phyloP scores from a whole-genome alignment of 2,797 vertebrate species.

The Cossypha niveicapilla region DNA sequence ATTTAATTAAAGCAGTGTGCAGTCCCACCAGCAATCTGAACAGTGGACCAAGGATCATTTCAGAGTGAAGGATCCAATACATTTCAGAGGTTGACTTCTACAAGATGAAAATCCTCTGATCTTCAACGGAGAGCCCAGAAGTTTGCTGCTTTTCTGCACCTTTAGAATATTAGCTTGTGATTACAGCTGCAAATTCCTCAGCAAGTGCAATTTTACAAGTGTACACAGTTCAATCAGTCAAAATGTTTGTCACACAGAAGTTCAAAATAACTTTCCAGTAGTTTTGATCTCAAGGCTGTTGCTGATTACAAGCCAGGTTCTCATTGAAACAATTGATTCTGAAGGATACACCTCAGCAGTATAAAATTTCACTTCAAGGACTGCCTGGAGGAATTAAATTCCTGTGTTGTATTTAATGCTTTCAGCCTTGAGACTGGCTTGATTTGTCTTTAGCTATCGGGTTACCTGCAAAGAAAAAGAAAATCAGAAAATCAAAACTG shows the following conservation, averaged over 20 bases:
- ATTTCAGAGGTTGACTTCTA: conserved; percentile 47
- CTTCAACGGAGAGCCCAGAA: conserved; percentile 6
- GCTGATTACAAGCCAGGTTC: conserved; percentile 53
- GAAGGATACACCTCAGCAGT: conserved; percentile 29
- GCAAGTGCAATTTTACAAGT: conserved; percentile 59
- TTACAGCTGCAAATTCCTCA: conserved; percentile 49
- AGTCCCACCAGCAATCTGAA: conserved; percentile 59
- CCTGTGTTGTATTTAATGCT: conserved; percentile 38
- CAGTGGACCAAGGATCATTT: conserved; percentile 27
- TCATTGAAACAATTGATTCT: conserved; percentile 53
- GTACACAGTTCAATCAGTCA: conserved; percentile 58
- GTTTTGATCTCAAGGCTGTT: conserved; percentile 59
- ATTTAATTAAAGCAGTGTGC: conserved; percentile 57
- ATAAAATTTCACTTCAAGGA: conserved; percentile 66
- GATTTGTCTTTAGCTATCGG: conserved; percentile 71
- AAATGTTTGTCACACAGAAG: conserved; percentile 59
- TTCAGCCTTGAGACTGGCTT: conserved; percentile 56
- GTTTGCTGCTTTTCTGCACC: conserved; percentile 47
- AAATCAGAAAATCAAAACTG: conserved; percentile 47
- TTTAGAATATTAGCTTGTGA: conserved; percentile 6
- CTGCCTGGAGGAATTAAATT: conserved; percentile 56
- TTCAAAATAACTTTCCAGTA: conserved; percentile 56
- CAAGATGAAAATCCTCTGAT: conserved; percentile 44
- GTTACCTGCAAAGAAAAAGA: conserved; percentile 74
- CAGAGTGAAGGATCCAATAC: conserved; percentile 30